Percentiles rank a stretch among this genome's conserved stretches.
Evolutionary conservation across 1,140 invertebrate species (phyloP).

Genomic region (Chelonus insularis): DNA sequence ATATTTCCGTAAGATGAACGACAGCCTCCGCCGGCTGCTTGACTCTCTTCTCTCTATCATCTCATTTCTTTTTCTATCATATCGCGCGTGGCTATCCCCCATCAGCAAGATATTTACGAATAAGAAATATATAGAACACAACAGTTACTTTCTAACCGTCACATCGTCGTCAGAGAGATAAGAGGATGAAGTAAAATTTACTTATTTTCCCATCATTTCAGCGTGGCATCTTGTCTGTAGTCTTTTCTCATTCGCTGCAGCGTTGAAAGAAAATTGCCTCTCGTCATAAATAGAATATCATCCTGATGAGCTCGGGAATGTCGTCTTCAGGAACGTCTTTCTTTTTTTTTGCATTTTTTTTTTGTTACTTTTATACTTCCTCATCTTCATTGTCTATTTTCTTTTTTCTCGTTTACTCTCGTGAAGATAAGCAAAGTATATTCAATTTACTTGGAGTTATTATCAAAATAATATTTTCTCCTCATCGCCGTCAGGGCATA

Average conservation of each 20-base stretch:
- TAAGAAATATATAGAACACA: not conserved
- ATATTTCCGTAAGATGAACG: constrained; percentile 54
- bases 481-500: no score
- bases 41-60: constrained; percentile 27
- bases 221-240: constrained; percentile 54
- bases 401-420: no score
- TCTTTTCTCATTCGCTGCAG: constrained; percentile 47
- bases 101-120: not conserved
- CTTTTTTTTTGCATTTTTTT: constrained; percentile 24
- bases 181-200: constrained; percentile 52
- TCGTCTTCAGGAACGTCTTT: constrained; percentile 29
- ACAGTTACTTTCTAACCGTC: constrained; percentile 13
- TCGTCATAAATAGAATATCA: constrained; percentile 55
- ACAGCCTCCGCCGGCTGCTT: constrained; percentile 16
- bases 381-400: no score
- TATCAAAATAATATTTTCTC: no score
- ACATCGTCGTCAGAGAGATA: constrained; percentile 29
- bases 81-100: constrained; percentile 15
- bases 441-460: no score
- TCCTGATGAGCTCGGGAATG: constrained; percentile 50
- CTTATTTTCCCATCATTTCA: constrained; percentile 58
- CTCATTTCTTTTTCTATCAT: constrained; percentile 18
- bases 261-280: constrained; percentile 58
- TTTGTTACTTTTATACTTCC: constrained; percentile 3
- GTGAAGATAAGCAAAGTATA: no score